phyloP scores from a whole-genome alignment of 1,140 invertebrate species.

The Micrasema longulum region DNA sequence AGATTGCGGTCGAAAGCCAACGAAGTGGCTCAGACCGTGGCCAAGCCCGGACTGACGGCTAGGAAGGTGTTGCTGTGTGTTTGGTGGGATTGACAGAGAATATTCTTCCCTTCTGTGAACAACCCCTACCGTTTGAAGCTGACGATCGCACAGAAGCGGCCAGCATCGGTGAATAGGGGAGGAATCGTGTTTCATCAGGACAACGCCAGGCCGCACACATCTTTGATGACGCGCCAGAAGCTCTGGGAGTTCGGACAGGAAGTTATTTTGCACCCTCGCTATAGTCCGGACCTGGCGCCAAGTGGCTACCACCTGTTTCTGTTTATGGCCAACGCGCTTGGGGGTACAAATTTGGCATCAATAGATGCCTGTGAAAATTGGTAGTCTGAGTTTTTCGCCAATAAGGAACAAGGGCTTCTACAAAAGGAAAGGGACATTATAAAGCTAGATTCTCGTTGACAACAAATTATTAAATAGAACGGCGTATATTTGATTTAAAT shows the following conservation, averaged over 20 bases:
- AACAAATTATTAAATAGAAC: no score
- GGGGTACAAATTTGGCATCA: conserved; percentile 20
- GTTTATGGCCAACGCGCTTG: conserved; percentile 16
- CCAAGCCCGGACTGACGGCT: conserved; percentile 13
- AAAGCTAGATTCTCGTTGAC: no score
- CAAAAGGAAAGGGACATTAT: no score
- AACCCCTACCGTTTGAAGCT: no score
- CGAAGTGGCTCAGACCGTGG: no score
- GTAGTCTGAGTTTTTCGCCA: conserved; percentile 11
- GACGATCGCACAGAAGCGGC: no score
- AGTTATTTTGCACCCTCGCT: not conserved
- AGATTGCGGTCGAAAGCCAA: no score
- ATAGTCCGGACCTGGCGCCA: conserved; percentile 14
- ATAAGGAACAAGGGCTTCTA: no score
- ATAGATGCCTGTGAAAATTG: conserved; percentile 19
- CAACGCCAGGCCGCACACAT: conserved; percentile 21
- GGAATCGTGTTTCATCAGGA: conserved; percentile 17
- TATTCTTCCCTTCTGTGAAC: no score
- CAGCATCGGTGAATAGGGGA: no score
- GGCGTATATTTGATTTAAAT: no score
- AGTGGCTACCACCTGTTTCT: conserved; percentile 22
- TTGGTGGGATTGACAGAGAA: no score
- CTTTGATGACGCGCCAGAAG: conserved; percentile 24
- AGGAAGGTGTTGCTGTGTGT: conserved; percentile 24
- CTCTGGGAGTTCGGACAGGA: not conserved